Percentiles rank a stretch among this genome's conserved stretches.
Evolutionary conservation across 1,140 invertebrate genomes (phyloP).

Genomic region (Neotoxoptera formosana): DNA sequence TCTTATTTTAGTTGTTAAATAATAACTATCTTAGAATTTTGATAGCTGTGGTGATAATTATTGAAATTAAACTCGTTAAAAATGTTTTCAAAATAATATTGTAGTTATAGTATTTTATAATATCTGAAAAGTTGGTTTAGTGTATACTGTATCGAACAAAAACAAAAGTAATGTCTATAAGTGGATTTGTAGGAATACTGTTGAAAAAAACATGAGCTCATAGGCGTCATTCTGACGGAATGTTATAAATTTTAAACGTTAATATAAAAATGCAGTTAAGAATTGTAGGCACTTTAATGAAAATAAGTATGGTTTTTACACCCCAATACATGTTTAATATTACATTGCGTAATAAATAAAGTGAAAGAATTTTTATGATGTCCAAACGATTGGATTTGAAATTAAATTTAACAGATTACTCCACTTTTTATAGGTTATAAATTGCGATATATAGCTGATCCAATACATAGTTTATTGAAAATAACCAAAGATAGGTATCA

Average conservation of each 20-base stretch:
- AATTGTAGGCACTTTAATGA: not conserved
- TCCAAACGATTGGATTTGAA: not conserved
- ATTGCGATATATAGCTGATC: not conserved
- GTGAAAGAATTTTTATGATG: not conserved
- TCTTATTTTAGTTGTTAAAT: no score
- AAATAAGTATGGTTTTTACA: not conserved
- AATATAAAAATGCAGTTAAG: not conserved
- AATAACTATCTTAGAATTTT: no score
- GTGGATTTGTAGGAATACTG: not conserved
- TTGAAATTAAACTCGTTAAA: not conserved
- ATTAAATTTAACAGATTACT: not conserved
- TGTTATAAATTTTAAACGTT: not conserved
- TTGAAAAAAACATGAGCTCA: not conserved
- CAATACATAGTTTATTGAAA: not conserved
- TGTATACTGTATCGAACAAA: not conserved
- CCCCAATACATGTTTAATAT: not conserved
- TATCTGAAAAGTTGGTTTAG: not conserved
- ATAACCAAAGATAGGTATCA: not conserved
- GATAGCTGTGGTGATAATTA: not conserved
- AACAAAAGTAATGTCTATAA: not conserved
- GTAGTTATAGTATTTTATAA: not conserved
- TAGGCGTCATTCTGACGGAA: not conserved
- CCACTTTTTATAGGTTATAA: not conserved
- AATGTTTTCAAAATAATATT: not conserved
- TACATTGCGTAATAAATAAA: not conserved